Base-by-base conservation (phyloP, 2,797 vertebrate species). In the Malacoctenus gilli region DNA sequence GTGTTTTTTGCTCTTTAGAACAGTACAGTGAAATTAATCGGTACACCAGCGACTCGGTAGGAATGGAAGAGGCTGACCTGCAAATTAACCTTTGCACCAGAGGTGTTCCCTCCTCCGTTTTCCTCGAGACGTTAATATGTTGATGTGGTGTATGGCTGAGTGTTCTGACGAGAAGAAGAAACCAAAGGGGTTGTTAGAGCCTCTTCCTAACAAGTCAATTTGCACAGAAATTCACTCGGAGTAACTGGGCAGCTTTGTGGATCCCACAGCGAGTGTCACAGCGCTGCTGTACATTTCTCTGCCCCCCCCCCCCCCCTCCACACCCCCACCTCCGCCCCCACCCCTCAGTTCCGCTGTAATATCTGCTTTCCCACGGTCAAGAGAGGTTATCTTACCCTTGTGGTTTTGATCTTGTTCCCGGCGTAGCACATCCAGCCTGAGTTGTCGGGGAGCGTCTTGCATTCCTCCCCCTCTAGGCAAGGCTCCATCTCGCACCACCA, bases 401-500 rank as follows among this genome's bases (percentile, higher is more conserved):
- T 99, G 87, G 97, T 99, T 94, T 98, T 99, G 91, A 99, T 96
- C 93, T 99, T 99, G 93, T 99, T 99, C 88, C 96, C 97, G 25
- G 96, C 96, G 0, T 96, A 96, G 70, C 97, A 99, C 96, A 99
- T 99, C 97, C 97, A 99, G 83, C 97, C 97, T 1, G 97, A 99
- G 89, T 99, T 99, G 85, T 99, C 97, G 68, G 97, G 97, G 53
- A 99, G 92, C 0, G 97, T 99, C 92, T 99, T 99, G 90, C 97
- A 99, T 82, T 99, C 97, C 75, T 99, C 97, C 79, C 96, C 97
- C 87, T 99, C 97, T 89, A 99, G 92, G 89, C 97, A 99, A 61
- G 97, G 97, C 84, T 99, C 97, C 97, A 99, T 99, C 92, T 99
- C 97, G 86, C 97, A 99, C 97, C 97, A 99, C 97, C 97, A 99